Evolutionary conservation across 2,113 vertebrate species (phyloP).

Genomic region (Ictidomys tridecemlineatus): DNA sequence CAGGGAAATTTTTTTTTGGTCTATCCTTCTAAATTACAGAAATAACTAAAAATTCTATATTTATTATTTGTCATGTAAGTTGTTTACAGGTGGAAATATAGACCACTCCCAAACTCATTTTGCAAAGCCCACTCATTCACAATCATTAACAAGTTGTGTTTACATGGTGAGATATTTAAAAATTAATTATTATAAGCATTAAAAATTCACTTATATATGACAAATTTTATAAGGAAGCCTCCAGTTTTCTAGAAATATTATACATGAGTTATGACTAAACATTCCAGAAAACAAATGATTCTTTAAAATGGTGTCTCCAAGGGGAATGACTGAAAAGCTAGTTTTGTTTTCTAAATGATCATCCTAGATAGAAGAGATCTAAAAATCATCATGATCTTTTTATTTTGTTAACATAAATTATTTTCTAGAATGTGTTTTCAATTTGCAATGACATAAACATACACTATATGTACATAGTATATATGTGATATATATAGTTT

Average conservation of each 20-base stretch:
- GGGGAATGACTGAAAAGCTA: background rate
- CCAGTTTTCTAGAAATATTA: background rate
- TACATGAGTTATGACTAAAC: background rate
- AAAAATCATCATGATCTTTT: background rate
- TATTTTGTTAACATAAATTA: conserved; percentile 28
- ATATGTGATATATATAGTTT: too few relatives aligned
- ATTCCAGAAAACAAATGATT: background rate
- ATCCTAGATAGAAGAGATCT: background rate
- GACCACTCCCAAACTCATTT: background rate
- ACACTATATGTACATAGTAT: too few relatives aligned
- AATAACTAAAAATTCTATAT: background rate
- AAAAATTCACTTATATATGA: background rate
- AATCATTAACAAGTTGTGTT: background rate
- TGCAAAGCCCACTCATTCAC: background rate
- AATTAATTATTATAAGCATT: background rate
- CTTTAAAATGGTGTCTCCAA: background rate
- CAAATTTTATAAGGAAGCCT: background rate
- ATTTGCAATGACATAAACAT: background rate
- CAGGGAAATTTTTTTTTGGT: background rate
- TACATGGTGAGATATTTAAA: background rate
- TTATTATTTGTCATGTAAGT: background rate
- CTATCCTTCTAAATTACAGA: background rate
- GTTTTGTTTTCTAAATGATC: conserved; percentile 7
- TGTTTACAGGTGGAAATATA: background rate
- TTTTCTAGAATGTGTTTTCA: background rate